Evolutionary conservation across 2,888 invertebrate genomes (phyloP).

Genomic region (Tetheella fluctuosa): DNA sequence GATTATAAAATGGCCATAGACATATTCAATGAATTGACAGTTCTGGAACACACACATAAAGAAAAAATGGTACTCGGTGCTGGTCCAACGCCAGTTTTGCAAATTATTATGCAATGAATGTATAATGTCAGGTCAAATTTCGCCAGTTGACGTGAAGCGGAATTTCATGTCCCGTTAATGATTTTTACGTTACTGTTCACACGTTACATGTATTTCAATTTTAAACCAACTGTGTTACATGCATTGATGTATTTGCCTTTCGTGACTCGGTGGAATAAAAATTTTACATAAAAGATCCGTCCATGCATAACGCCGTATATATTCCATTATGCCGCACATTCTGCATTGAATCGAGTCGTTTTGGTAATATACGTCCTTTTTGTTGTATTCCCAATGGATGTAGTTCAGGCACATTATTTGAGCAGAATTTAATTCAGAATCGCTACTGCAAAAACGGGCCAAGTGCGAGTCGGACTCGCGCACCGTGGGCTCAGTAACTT

Average conservation of each 20-base stretch:
- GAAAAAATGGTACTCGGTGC: too few relatives aligned
- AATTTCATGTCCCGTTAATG: not conserved
- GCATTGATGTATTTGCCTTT: constrained; percentile 39
- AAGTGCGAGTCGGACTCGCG: too few relatives aligned
- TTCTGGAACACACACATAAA: too few relatives aligned
- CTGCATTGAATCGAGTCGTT: constrained; percentile 44
- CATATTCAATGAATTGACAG: too few relatives aligned
- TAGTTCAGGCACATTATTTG: not conserved
- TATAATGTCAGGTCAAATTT: not conserved
- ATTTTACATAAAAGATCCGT: constrained; percentile 50
- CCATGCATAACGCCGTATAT: constrained; percentile 52
- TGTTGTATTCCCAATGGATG: constrained; percentile 18
- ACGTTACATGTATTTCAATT: not conserved
- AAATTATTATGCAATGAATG: not conserved
- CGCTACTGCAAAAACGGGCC: not conserved
- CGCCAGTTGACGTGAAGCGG: not conserved
- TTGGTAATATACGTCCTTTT: constrained; percentile 36
- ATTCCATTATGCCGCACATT: constrained; percentile 36
- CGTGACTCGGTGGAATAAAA: constrained; percentile 52
- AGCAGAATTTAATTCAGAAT: not conserved
- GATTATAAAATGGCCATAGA: too few relatives aligned
- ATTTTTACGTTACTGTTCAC: not conserved
- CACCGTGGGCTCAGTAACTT: too few relatives aligned
- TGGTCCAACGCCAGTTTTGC: too few relatives aligned
- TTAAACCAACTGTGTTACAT: constrained; percentile 19